Evolutionary conservation across 2,113 vertebrate genomes (phyloP).

Genomic region (Corythornis vintsioides): DNA sequence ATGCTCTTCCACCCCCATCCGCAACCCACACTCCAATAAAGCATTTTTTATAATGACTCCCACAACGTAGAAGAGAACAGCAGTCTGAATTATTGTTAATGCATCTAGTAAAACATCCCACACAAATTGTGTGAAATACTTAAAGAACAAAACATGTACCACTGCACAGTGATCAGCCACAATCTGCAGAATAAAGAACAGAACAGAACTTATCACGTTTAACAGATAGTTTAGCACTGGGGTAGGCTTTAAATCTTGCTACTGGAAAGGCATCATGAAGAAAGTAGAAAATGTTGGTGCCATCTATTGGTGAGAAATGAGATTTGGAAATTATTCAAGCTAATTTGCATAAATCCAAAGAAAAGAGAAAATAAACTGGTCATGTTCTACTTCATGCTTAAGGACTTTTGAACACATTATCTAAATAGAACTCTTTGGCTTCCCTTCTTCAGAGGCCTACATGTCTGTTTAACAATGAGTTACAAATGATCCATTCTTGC

Average conservation of each 20-base stretch:
- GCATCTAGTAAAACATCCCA: background rate
- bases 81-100: background rate
- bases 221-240: background rate
- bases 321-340: slow-evolving; percentile 31
- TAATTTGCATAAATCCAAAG: slow-evolving; percentile 41
- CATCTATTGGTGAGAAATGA: slow-evolving; percentile 57
- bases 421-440: background rate
- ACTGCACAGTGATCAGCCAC: background rate
- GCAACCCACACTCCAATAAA: background rate
- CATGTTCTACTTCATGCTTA: background rate
- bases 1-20: background rate
- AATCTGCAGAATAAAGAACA: background rate
- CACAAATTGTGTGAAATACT: background rate
- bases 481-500: background rate
- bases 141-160: background rate
- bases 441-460: background rate
- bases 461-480: background rate
- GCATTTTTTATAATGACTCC: background rate
- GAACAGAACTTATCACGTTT: background rate
- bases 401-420: background rate
- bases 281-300: slow-evolving; percentile 57
- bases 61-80: background rate
- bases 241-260: slow-evolving; percentile 1
- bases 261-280: background rate
- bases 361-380: background rate